Base-by-base conservation (phyloP, 1,140 invertebrate species). In the Dreissena rostriformis region DNA sequence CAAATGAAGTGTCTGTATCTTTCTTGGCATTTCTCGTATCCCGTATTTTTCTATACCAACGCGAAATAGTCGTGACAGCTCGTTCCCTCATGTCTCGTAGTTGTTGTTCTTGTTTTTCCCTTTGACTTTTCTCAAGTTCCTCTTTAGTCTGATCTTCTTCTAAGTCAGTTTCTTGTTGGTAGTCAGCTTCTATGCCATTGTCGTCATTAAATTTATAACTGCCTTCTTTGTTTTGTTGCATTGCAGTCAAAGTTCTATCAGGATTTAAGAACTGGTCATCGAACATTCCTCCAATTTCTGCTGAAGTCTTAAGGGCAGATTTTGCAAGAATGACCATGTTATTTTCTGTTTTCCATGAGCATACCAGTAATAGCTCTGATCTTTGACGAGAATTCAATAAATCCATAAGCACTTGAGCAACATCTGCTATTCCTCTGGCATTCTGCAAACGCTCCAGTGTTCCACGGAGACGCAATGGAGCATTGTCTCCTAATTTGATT, bases 331-430 rank as follows among this genome's bases (percentile, higher is more conserved):
- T 68, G 12, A 12, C 15, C 2, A 39, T 39, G 28, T 83, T 77
- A 17, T 52, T 71, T 52, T 68, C 70, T 24, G 28, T 61, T 22
- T 77, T 57, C 88, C 88, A 88, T 26, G 28, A 29, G 66, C 86
- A 88, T n/a, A 79, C 66, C 14, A 83, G 63, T n/a, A 86, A 24
- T n/a, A 73, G 52, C 51, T 88, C 85, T 28, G 84, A 82, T 29
- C 72, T 51, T 19, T 70, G 83, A 22, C 87, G 76, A 53, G 86
- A 53, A n/a, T 53, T 39, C 0, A 90, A 57, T 19, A 88, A 71
- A 19, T 19, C 17, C 61, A 75, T 74, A 12, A 90, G 65, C 19
- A 75, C 76, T 7, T 14, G 11, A 15, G 77, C 87, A 26, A 90
- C 68, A 55, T 88, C 87, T 22, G 66, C 19, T 14, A 84, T 78